A percentile compares a stretch with the other conserved stretches of the same genome.
These are phyloP conservation scores for Phengaris arion DNA, from an alignment of 2,888 invertebrate genomes.

Conservation along the genomic window DNA sequence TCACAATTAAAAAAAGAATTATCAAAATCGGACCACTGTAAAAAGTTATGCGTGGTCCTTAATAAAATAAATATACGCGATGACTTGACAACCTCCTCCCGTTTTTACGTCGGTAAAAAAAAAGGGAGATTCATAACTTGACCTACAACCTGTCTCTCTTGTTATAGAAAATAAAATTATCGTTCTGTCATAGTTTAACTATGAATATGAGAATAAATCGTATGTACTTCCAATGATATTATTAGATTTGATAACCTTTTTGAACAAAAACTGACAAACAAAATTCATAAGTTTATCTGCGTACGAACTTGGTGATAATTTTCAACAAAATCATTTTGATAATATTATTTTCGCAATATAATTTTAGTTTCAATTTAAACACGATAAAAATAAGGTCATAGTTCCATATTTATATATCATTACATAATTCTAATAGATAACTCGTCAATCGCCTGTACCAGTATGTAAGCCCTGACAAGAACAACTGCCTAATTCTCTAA, in stretches of 20 bases:
- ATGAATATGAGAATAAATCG: background rate
- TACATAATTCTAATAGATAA: background rate
- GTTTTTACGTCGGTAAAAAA: too few species aligned
- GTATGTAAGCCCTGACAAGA: too few species aligned
- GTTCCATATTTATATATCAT: background rate
- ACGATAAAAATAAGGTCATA: background rate
- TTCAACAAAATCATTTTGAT: background rate
- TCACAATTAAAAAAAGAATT: too few species aligned
- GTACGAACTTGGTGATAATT: background rate
- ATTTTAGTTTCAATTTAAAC: background rate
- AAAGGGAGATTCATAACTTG: too few species aligned
- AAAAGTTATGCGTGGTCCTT: too few species aligned
- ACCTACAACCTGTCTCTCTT: too few species aligned
- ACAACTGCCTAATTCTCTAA: too few species aligned
- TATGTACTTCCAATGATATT: background rate
- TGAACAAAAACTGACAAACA: conserved; percentile 1
- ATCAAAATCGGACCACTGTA: too few species aligned
- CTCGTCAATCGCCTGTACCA: too few species aligned
- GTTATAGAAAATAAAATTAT: too few species aligned
- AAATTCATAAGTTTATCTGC: background rate
- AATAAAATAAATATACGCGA: too few species aligned
- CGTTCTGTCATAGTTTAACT: background rate
- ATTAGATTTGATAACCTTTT: background rate
- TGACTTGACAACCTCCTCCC: too few species aligned
- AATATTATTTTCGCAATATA: background rate